Base-by-base conservation (phyloP, 2,113 vertebrate species). In the Hemichromis elongatus region DNA sequence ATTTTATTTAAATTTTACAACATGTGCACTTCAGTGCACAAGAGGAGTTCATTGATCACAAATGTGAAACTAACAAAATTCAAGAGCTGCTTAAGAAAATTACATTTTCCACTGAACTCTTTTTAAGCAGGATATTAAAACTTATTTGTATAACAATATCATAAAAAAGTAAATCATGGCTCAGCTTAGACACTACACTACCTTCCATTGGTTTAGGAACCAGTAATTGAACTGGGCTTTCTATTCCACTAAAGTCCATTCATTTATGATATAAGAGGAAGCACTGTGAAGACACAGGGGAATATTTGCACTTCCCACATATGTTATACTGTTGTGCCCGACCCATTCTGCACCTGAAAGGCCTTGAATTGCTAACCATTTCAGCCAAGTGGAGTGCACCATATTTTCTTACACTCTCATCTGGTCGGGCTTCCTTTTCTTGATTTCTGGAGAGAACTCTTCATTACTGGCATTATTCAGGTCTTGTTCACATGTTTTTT, bases 391-490 rank as follows among this genome's bases (percentile, higher is more conserved):
- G 16, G 16, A 59, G 28, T 19, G 28, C 56, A 59, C 14, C 56
- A 57, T 9, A 57, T 57, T 30, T 57, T 57, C 26, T 57, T 57
- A 57, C 56, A 57, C 56, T 30, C 14, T 33, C 28, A 59, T 33
- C 16, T 0, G 0, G 28, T 30, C 33, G 16, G 56, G 28, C 16
- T 0, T 30, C 28, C 5, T 0, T 3, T 59, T 33, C 28, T 59
- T 59, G 56, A 56, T 56, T 56, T 16, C 24, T 28, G 28, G 13
- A 57, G 13, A 57, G 55, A 57, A 5, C 55, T 57, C 55, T 57
- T 28, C 7, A 57, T 57, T 13, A 9, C 24, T 16, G 6, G 55
- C 16, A 2, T 57, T 1, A 57, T 57, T 57, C 55, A 28, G 13
- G 55, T 28, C 24, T 57, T 57, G 7, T 57, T 57, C 7, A 28